Base-by-base conservation (phyloP, 2,113 vertebrate genomes). In the Miniopterus natalensis region DNA sequence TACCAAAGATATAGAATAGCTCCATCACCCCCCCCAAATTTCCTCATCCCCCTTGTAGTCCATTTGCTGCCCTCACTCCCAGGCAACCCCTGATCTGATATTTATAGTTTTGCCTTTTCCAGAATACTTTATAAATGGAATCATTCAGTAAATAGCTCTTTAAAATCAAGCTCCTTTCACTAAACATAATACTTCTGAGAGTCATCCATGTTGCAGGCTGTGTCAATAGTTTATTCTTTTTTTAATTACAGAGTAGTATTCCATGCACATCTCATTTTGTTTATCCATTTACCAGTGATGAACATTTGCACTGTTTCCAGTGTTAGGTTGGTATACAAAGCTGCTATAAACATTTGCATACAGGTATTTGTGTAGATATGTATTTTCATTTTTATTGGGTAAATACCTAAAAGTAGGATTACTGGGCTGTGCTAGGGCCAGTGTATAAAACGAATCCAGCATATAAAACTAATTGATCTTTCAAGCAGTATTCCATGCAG, bases 81-180 rank as follows among this genome's bases (percentile, higher is more conserved):
- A 78, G 20, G 14, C 21, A 84, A 89, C 36, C 45, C 78, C 29
- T 84, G 42, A 61, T 53, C 18, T 36, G 59, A 84, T 75, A 45
- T 92, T 66, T 73, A 61, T 36, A 85, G 25, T 65, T 85, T 85
- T 90, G 15, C 59, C 78, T 74, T 49, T 88, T 57, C 71, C 9
- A 85, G 61, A 90, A 75, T 27, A 68, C 31, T 55, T 84, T 29
- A 73, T 68, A 80, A 95, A 84, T 29, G 11, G 57, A 95, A 85
- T 59, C 27, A 89, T 75, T 84, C 42, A 81, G 51, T 84, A 88
- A 66, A 59, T 59, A 84, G 45, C 17, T 95, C 84, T 84, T 53
- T 65, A 65, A 86, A 66, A 36, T 79, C 23, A 86, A 47, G 74
- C 14, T 68, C 55, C 23, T 78, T 84, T 84, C 66, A 66, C 40